Conservation (phyloP, 2,797 vertebrate species). For the Molossus alvarezi region DNA sequence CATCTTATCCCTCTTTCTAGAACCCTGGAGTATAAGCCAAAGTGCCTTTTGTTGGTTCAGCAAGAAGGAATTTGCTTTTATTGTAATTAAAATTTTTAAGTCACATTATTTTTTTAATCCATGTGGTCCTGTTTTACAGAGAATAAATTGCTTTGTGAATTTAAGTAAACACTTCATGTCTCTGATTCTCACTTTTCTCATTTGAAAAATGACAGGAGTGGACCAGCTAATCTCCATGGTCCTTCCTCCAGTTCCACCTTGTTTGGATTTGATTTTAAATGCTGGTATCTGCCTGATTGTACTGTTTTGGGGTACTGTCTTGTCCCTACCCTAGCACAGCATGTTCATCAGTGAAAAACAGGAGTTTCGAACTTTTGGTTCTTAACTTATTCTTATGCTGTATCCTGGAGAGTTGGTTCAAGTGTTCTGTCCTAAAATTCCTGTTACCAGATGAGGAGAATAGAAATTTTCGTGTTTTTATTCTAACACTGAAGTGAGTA, state of each 20-base stretch:
- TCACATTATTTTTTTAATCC: neutral
- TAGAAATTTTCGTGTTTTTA: slow-evolving; percentile 15
- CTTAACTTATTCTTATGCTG: slow-evolving; percentile 28
- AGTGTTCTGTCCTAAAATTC: neutral
- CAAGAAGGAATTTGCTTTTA: slow-evolving; percentile 59
- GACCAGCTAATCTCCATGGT: slow-evolving; percentile 51
- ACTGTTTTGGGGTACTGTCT: neutral
- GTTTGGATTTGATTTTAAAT: slow-evolving; percentile 63
- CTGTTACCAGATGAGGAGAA: slow-evolving; percentile 30
- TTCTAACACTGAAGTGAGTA: slow-evolving; percentile 48
- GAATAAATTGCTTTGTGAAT: slow-evolving; percentile 64
- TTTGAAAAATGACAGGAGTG: slow-evolving; percentile 58
- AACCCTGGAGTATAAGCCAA: slow-evolving; percentile 25
- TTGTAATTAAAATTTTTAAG: slow-evolving; percentile 62
- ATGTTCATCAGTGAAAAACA: neutral
- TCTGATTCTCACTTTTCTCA: slow-evolving; percentile 37
- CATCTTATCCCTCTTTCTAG: slow-evolving; percentile 14
- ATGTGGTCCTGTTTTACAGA: neutral
- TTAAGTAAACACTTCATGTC: neutral
- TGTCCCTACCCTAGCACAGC: neutral
- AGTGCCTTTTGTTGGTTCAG: slow-evolving; percentile 5
- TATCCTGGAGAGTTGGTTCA: slow-evolving; percentile 32
- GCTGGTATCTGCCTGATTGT: neutral
- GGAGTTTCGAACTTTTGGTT: slow-evolving; percentile 11
- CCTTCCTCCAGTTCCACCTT: neutral